Percentiles rank a stretch among this genome's conserved stretches.
phyloP scores from a whole-genome alignment of 2,888 invertebrate species.

The Galeopsomyia nigrocyanea region DNA sequence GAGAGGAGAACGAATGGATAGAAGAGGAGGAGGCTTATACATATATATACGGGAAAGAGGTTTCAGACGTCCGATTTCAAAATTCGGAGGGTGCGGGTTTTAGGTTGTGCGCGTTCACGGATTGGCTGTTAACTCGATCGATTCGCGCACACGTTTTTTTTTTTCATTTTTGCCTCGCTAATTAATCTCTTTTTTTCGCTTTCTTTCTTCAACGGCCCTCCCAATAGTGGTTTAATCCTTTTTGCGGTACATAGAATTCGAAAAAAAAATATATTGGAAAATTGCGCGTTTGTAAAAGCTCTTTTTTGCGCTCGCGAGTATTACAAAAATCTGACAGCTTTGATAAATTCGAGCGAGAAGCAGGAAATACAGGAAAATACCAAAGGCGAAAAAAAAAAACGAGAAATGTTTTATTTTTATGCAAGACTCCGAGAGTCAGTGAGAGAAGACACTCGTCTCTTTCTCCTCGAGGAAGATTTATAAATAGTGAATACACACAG shows the following conservation, averaged over 20 bases:
- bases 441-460: background rate
- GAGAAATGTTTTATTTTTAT: slow-evolving; percentile 33
- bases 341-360: slow-evolving; percentile 15
- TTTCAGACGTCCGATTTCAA: slow-evolving; percentile 32
- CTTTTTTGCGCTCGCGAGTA: background rate
- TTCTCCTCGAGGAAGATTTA: slow-evolving; percentile 27
- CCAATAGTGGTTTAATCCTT: no score
- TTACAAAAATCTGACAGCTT: background rate
- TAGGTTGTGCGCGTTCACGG: background rate
- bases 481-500: slow-evolving; percentile 16
- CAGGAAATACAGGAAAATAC: slow-evolving; percentile 29
- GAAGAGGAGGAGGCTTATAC: slow-evolving; percentile 25
- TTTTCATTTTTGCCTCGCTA: slow-evolving; percentile 3
- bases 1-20: background rate
- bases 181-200: slow-evolving; percentile 22
- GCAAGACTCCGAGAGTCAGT: slow-evolving; percentile 21
- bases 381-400: slow-evolving; percentile 12
- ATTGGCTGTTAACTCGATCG: no score
- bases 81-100: slow-evolving; percentile 16
- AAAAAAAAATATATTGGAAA: background rate
- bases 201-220: no score
- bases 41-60: background rate
- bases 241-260: no score
- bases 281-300: slow-evolving; percentile 8
- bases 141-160: background rate